Evolutionary conservation across 2,797 vertebrate species (phyloP), one percentile per base, ranked within the genome.

Genomic region (Chloroceryle amazona): DNA sequence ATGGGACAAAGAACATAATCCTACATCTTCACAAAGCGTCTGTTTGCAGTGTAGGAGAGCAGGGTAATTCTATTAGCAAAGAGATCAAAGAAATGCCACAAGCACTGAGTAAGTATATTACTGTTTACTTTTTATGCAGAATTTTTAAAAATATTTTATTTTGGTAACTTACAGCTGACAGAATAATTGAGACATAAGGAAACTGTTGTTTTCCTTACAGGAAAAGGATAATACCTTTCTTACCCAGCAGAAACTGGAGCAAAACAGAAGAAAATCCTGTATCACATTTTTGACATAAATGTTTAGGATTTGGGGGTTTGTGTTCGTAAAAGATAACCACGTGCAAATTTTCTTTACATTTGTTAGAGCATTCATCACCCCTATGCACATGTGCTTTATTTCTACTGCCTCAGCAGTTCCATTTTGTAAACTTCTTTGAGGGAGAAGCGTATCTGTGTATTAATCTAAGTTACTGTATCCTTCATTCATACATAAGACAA

Each of bases 31-130:
- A 75, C 86, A 94, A 91, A 78, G 84, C 1, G 8, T 35, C 93
- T 26, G 29, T 47, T 63, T 80, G 91, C 91, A 54, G 90, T 1
- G 58, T 14, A 88, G 92, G 89, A 89, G 63, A 75, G 86, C 35
- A 15, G 75, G 42, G 68, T 42, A 83, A 91, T 86, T 94, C 94
- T 54, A 73, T 88, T 51, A 92, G 93, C 93, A 88, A 41, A 74
- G 84, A 95, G 58, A 94, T 93, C 93, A 91, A 95, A 95, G 94
- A 82, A 82, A 89, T 47, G 79, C 84, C 89, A 89, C 92, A 81
- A 82, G 81, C 58, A 58, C 79, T 54, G 33, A 87, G n/a, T 85
- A 92, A 96, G 54, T 16, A 6, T 14, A 31, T 31, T 54, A 33
- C 52, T 94, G 73, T 91, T 94, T 88, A 88, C 37, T 91, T 91